A percentile compares a stretch with the other conserved stretches of the same genome.
These are phyloP conservation scores for Pseudococcus longispinus DNA, from an alignment of 2,888 invertebrate species.

Conservation along the genomic window DNA sequence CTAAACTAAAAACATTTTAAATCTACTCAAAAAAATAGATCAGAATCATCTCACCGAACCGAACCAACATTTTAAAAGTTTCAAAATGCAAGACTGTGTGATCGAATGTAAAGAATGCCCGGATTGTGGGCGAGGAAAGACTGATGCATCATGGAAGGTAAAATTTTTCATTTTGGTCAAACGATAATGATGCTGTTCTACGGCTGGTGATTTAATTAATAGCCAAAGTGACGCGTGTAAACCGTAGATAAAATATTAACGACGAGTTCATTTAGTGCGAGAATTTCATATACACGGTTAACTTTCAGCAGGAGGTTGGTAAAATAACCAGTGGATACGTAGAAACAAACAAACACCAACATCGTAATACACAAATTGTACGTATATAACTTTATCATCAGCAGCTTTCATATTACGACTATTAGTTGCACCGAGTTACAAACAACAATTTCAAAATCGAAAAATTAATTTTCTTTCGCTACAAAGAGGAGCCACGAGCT, in stretches of 20 bases:
- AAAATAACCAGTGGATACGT: background rate
- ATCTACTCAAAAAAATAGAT: too few relatives aligned
- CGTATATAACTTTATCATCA: background rate
- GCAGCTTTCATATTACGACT: background rate
- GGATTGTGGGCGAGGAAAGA: background rate
- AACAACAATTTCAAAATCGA: background rate
- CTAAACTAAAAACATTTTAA: too few relatives aligned
- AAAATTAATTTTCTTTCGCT: background rate
- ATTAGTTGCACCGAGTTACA: background rate
- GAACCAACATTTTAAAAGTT: too few relatives aligned
- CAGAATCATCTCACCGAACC: too few relatives aligned
- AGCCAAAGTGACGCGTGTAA: background rate
- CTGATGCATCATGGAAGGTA: background rate
- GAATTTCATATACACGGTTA: background rate
- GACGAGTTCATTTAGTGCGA: background rate
- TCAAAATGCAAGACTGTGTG: too few relatives aligned
- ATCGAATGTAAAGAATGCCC: background rate
- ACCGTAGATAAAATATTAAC: background rate
- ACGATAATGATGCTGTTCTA: background rate
- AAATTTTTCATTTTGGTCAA: background rate
- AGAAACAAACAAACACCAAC: background rate
- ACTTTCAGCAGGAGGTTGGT: background rate
- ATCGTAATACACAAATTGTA: constrained; percentile 8
- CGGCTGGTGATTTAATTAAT: background rate
- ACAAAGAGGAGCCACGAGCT: background rate